Evolutionary conservation across 2,888 invertebrate genomes (phyloP).

Genomic region (Drosophila subsilvestris): DNA sequence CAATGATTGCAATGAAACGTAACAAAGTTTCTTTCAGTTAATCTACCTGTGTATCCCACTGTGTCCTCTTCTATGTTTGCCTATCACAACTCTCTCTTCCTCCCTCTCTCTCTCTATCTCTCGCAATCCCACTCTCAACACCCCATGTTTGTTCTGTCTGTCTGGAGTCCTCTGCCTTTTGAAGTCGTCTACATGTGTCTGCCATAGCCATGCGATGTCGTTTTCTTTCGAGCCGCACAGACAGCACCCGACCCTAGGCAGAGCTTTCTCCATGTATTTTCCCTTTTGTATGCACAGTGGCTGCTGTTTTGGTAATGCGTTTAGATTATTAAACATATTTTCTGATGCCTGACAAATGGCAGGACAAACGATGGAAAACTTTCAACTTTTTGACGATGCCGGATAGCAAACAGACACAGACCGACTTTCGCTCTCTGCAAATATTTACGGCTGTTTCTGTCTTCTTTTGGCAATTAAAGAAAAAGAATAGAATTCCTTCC

Average conservation of each 20-base stretch:
- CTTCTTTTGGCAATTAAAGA: slow-evolving; percentile 52
- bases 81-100: background rate
- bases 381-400: slow-evolving; percentile 21
- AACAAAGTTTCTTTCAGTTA: background rate
- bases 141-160: slow-evolving; percentile 60
- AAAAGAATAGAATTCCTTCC: slow-evolving; percentile 3
- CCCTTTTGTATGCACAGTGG: slow-evolving; percentile 52
- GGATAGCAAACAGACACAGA: background rate
- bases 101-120: background rate
- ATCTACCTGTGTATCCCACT: background rate
- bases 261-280: slow-evolving; percentile 6
- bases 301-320: slow-evolving; percentile 66
- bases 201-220: slow-evolving; percentile 17
- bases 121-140: slow-evolving; percentile 24
- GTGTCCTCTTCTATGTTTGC: slow-evolving; percentile 21
- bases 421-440: background rate
- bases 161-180: slow-evolving; percentile 41
- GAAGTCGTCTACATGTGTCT: slow-evolving; percentile 46
- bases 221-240: slow-evolving; percentile 13
- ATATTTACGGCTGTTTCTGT: slow-evolving; percentile 16
- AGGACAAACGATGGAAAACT: slow-evolving; percentile 28
- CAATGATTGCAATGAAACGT: too few relatives aligned
- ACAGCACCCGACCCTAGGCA: slow-evolving; percentile 1
- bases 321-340: slow-evolving; percentile 78
- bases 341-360: slow-evolving; percentile 51